Base-by-base conservation (phyloP, 2,888 invertebrate species). In the Erebia ligea region DNA sequence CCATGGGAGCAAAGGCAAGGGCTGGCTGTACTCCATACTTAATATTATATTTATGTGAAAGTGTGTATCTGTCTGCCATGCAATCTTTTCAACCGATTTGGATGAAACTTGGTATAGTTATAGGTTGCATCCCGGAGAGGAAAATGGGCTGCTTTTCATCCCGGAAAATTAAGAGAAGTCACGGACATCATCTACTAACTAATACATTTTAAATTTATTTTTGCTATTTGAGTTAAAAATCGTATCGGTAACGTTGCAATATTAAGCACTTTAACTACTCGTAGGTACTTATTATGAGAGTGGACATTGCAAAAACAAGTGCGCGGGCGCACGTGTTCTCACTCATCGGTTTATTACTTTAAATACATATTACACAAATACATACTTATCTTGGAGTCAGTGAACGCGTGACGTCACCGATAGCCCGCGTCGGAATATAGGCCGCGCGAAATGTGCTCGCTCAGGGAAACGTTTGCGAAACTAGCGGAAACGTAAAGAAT, bases 341-440 rank as follows among this genome's bases (percentile, higher is more conserved):
- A 52, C 34, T 50, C 54, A 17, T 11, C 52, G 17, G 45, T 67
- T 71, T 69, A 59, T 62, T 68, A n/a, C n/a, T n/a, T n/a, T n/a
- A n/a, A 6, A 34, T 34, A 34, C 34, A 34, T 54, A 66, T 65
- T 65, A 69, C 56, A 70, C 73, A 66, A 77, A 71, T 69, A 71
- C 50, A 61, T 67, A 59, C 74, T 79, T 84, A 84, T 85, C 79
- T 71, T 69, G 69, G 77, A 73, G 83, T 85, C 90, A 86, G 75
- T 81, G 86, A 88, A 84, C 90, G 85, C 76, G 75, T 86, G 88
- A 88, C 89, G 86, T 86, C 87, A 85, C 87, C 88, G 90, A 88
- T 87, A 88, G 76, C 62, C 6, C 25, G 25, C 13, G 56, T 25
- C 65, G 70, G 73, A 80, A 78, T 77, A 76, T 80, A 80, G 81